Evolutionary conservation across 1,140 invertebrate species (phyloP), one percentile per base, ranked within the genome.

Genomic region (Mercenaria mercenaria): DNA sequence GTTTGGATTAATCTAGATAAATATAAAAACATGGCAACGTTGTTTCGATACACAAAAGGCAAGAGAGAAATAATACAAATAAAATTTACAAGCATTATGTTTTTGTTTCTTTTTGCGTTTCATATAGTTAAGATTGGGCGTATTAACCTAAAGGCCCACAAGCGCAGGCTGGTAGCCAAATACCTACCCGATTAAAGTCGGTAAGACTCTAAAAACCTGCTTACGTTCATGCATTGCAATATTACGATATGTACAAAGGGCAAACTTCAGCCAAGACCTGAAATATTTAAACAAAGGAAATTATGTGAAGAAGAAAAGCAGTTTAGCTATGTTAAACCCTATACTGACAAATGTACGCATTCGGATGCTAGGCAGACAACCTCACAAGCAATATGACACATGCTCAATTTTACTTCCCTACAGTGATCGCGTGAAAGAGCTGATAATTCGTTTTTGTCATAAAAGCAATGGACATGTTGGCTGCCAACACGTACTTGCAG

Each of bases 371-470:
- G 37, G 37, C 1, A 39, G 41, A 76, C 13, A 74, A 76, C 2
- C 4, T 83, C 11, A 11, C 83, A 23, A 41, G 85, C 1, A 83
- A 56, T n/a, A 76, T 2, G 18, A 18, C 29, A 90, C 69, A 64
- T 74, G 81, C 39, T 76, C 89, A 43, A 32, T 90, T 29, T 77
- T 90, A 64, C 13, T 90, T 2, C 89, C 89, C 3, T 76, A 50
- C 10, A 50, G 77, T 3, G 13, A 23, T 34, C 41, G 81, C 26
- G n/a, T 90, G 8, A 32, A 72, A 47, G 69, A 80, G 20, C 23
- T 90, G 23, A 59, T 90, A 15, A 37, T 91, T 4, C 6, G 80
- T 13, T 26, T 84, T 39, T 83, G 6, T 89, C 88, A 89, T 74
- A 64, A 89, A 72, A 77, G 23, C 3, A 11, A 6, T 20, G 41